Base-by-base conservation (phyloP, 2,113 vertebrate species). In the Ciconia stormi region DNA sequence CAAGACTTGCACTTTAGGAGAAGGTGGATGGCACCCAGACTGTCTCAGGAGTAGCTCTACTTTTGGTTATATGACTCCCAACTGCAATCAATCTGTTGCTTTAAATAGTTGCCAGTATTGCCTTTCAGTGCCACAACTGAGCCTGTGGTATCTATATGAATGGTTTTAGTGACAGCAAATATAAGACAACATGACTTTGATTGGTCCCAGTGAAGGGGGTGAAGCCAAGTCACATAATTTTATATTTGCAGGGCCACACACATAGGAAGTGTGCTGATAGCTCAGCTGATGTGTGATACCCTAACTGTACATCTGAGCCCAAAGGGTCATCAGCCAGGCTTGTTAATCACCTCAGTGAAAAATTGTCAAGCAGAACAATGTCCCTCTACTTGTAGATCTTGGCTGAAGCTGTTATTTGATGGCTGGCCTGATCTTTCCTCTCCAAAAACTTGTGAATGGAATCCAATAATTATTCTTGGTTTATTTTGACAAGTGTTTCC, bases 401-500 rank as follows among this genome's bases (percentile, higher is more conserved):
- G 93, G 94, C 85, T 65, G 72, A 91, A 88, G 29, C 65, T 87
- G 44, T 89, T 90, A 56, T 92, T 92, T 94, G 87, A 83, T 88
- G 87, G 58, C 52, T 88, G 71, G 58, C 50, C 53, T 86, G 59
- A 79, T 88, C 74, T 93, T 94, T 91, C 78, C 94, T 93, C 71
- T 91, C 77, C 62, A 93, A 95, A 96, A 95, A 52, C 84, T 88
- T 96, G 82, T 91, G 96, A 95, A 95, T 92, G 85, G 90, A 93
- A 94, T 91, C 82, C 95, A 93, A 17, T 80, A 82, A 88, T 91
- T 93, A 90, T 88, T 96, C 95, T 83, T 88, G 82, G 88, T 95
- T 97, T 96, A 95, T 96, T 96, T 97, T 94, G 81, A 97, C 94
- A 97, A 95, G 93, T 94, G 94, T 94, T 97, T 95, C 84, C 93